A percentile compares a stretch with the other conserved stretches of the same genome.
Evolutionary conservation across 2,888 invertebrate species (phyloP).

Genomic region (Lagria hirta): DNA sequence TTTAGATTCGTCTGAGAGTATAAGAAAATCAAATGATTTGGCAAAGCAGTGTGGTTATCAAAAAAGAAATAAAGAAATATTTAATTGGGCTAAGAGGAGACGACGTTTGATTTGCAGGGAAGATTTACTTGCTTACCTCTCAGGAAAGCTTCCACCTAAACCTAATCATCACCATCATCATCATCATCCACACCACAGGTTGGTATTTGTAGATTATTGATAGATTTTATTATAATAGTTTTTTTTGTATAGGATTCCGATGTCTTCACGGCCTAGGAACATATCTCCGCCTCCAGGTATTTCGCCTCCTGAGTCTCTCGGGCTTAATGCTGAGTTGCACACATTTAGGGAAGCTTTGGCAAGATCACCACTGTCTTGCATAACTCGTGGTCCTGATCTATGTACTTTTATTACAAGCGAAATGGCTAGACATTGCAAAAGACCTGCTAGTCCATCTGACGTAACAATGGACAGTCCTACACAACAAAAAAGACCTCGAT

Average conservation of each 20-base stretch:
- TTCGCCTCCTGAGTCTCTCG: conserved; percentile 39
- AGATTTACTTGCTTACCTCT: conserved; percentile 74
- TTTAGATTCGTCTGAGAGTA: conserved; percentile 71
- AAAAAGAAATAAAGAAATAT: conserved; percentile 71
- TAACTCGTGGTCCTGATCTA: conserved; percentile 58
- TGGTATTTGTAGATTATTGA: conserved; percentile 7
- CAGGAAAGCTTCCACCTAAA: conserved; percentile 71
- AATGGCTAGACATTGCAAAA: conserved; percentile 72
- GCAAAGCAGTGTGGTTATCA: conserved; percentile 73
- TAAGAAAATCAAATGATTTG: conserved; percentile 68
- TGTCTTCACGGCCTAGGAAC: conserved; percentile 58
- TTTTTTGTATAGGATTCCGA: conserved; percentile 18
- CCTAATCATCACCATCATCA: conserved; percentile 55
- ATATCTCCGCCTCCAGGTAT: conserved; percentile 55
- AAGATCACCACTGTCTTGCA: conserved; percentile 56
- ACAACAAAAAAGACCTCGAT: conserved; percentile 71
- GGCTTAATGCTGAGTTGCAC: conserved; percentile 64
- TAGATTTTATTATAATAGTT: too few species aligned
- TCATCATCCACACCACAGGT: conserved; percentile 56
- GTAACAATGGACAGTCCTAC: conserved; percentile 78
- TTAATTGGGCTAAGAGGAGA: conserved; percentile 76
- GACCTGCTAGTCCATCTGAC: conserved; percentile 68
- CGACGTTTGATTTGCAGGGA: conserved; percentile 71
- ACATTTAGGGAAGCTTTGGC: conserved; percentile 76
- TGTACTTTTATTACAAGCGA: conserved; percentile 74